A percentile compares a stretch with the other conserved stretches of the same genome.
Conservation (phyloP, 64 coral and sea anemone genomes). For the Hydrozoanthus tunicans region DNA sequence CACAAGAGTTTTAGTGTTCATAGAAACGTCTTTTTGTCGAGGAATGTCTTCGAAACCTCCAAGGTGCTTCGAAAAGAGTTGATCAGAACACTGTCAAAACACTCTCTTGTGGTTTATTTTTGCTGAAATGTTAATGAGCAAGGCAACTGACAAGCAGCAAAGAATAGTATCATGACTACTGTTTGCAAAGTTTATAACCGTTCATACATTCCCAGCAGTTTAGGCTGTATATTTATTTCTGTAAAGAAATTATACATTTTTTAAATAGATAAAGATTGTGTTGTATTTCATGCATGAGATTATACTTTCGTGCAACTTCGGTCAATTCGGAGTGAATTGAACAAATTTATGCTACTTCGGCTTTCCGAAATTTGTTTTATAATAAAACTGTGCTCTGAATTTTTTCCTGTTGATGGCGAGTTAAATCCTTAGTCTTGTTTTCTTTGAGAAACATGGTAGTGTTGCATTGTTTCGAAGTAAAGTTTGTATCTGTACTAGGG, state of each 20-base stretch:
- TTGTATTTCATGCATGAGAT: neutral
- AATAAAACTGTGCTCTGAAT: neutral
- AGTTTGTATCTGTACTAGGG: neutral
- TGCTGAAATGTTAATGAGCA: conserved; percentile 99
- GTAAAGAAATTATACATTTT: conserved; percentile 8
- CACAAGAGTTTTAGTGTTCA: conserved; percentile 66
- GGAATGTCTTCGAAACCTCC: conserved; percentile 62
- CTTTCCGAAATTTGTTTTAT: conserved; percentile 36
- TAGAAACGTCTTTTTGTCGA: conserved; percentile 40
- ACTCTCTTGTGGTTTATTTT: conserved; percentile 99
- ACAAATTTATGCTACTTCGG: conserved; percentile 57
- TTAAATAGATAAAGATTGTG: neutral
- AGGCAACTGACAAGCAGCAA: conserved; percentile 68
- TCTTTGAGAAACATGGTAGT: neutral
- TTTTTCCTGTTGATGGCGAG: neutral
- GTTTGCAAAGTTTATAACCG: conserved; percentile 86
- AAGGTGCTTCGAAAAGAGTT: conserved; percentile 83
- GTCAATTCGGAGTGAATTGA: conserved; percentile 31
- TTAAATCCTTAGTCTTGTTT: neutral
- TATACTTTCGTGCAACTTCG: conserved; percentile 44
- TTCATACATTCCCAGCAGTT: conserved; percentile 46
- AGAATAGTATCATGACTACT: conserved; percentile 80
- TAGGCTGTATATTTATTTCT: neutral
- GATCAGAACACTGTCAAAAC: conserved; percentile 95
- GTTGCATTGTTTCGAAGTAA: neutral